These are phyloP conservation scores for Dermatemys mawii DNA, from an alignment of 2,113 vertebrate genomes.

Conservation along the genomic window DNA sequence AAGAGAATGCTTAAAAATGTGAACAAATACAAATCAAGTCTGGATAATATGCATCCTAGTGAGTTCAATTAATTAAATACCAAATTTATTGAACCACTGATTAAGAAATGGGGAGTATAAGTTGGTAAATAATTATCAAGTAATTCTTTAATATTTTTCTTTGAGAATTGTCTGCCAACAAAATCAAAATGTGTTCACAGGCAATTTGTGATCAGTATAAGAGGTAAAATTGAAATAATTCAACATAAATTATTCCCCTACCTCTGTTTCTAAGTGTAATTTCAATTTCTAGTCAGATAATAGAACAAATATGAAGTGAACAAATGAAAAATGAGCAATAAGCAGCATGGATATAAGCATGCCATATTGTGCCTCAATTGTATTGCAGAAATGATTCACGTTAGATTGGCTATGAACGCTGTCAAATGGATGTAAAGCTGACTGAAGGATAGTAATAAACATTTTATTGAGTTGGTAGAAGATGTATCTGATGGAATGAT, in stretches of 20 bases:
- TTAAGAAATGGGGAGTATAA: background rate
- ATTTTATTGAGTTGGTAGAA: background rate
- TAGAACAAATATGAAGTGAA: background rate
- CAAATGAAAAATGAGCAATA: background rate
- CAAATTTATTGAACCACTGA: background rate
- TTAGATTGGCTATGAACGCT: background rate
- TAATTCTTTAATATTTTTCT: fast-evolving
- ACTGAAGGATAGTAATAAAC: background rate
- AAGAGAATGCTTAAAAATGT: background rate
- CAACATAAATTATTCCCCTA: background rate
- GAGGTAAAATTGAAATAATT: background rate
- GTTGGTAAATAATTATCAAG: background rate
- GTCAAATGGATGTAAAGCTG: background rate
- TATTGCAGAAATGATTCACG: background rate
- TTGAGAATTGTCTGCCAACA: background rate
- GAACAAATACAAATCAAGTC: background rate
- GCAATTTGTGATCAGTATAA: background rate
- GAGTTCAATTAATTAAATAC: background rate
- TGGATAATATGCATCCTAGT: background rate
- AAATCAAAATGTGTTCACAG: background rate
- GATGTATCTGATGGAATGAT: background rate
- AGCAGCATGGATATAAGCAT: background rate
- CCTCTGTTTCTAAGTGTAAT: background rate
- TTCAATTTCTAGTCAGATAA: background rate
- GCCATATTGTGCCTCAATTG: background rate